Evolutionary conservation across 2,888 invertebrate species (phyloP).

Genomic region (Tyria jacobaeae): DNA sequence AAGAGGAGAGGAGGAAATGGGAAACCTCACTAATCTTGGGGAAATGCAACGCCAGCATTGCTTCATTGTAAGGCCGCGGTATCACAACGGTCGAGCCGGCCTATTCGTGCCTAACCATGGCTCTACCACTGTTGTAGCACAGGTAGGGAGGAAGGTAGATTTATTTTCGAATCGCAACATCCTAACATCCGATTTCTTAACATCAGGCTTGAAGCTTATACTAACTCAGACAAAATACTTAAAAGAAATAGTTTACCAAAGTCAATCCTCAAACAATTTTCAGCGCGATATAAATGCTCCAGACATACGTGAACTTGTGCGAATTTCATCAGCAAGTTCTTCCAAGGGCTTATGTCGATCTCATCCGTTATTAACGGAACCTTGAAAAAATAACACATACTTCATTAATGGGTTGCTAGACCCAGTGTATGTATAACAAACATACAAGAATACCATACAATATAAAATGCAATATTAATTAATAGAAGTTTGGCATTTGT

Average conservation of each 20-base stretch:
- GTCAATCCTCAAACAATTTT: slow-evolving; percentile 73
- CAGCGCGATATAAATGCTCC: slow-evolving; percentile 79
- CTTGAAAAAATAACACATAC: slow-evolving; percentile 48
- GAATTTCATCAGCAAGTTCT: slow-evolving; percentile 78
- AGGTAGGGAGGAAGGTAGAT: no score
- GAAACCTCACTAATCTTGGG: no score
- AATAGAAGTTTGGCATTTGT: neutral
- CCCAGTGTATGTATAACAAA: no score
- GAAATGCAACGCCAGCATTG: no score
- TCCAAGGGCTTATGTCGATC: slow-evolving; percentile 83
- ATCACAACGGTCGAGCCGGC: no score
- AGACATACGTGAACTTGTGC: slow-evolving; percentile 81
- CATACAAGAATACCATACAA: no score
- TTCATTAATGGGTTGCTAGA: no score
- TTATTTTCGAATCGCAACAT: no score
- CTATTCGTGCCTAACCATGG: no score
- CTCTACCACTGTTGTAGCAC: no score
- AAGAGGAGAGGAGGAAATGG: no score
- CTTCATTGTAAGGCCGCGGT: no score
- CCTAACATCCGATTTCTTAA: neutral
- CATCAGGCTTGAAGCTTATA: neutral
- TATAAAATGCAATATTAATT: neutral
- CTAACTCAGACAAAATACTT: neutral
- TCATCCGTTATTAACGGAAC: slow-evolving; percentile 82
- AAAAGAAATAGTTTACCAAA: slow-evolving; percentile 67